Conservation (phyloP, 2,113 vertebrate genomes). For the Phodopus roborovskii region DNA sequence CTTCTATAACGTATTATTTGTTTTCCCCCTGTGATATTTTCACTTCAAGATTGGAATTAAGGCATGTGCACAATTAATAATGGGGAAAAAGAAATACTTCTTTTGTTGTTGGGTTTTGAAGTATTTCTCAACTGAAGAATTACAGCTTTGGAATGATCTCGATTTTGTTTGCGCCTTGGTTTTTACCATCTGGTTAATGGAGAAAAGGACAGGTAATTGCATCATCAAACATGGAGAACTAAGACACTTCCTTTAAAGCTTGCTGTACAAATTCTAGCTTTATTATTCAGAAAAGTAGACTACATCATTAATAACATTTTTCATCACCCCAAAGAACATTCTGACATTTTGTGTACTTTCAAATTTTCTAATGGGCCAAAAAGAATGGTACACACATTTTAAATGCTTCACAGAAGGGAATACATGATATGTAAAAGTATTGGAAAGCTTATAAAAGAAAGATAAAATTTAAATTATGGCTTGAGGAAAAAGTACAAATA, state of each 20-base stretch:
- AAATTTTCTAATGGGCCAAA: not conserved
- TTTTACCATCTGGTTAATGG: not conserved
- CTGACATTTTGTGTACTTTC: not conserved
- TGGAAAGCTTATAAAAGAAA: not conserved
- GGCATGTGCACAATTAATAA: not conserved
- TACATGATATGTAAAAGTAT: too few relatives aligned
- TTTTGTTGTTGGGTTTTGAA: not conserved
- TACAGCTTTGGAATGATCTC: not conserved
- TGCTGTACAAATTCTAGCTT: not conserved
- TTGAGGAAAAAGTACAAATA: not conserved
- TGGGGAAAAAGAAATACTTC: not conserved
- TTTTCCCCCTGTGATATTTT: not conserved
- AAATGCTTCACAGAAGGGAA: not conserved
- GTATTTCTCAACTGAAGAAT: not conserved
- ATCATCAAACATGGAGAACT: not conserved
- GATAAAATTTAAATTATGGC: not conserved
- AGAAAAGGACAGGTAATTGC: not conserved
- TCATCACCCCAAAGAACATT: not conserved
- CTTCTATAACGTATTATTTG: not conserved
- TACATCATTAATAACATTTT: not conserved
- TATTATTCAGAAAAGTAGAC: not conserved
- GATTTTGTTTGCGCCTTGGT: not conserved
- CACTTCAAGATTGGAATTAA: not conserved
- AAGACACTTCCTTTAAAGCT: not conserved
- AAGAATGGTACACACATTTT: not conserved